phyloP scores from a whole-genome alignment of 2,888 invertebrate genomes.

The Cheilosia soror region DNA sequence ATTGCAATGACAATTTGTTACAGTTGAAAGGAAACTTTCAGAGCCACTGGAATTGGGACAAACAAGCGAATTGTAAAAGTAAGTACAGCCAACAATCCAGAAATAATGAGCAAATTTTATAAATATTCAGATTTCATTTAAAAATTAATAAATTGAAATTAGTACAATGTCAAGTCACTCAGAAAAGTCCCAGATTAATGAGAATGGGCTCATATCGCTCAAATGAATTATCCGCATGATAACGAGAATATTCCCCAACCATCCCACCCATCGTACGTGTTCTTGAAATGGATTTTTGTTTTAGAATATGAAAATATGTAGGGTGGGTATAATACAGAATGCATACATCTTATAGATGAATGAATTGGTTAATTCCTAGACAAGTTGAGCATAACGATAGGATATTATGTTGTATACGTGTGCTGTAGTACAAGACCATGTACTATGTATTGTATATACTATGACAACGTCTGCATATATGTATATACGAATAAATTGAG shows the following conservation, averaged over 20 bases:
- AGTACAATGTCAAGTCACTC: too few species aligned
- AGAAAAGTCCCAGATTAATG: not conserved
- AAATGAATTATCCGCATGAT: not conserved
- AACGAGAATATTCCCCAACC: not conserved
- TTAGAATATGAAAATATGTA: too few species aligned
- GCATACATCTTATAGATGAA: constrained; percentile 20
- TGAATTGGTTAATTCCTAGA: constrained; percentile 29
- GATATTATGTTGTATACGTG: constrained; percentile 8
- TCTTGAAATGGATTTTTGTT: constrained; percentile 1
- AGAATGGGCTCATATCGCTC: not conserved
- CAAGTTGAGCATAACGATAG: constrained; percentile 18
- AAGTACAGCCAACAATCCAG: too few species aligned
- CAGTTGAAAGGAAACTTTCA: too few species aligned
- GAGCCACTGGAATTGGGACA: too few species aligned
- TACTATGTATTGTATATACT: not conserved
- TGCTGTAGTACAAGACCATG: not conserved
- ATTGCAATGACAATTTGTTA: too few species aligned
- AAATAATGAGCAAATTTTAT: too few species aligned
- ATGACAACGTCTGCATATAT: constrained; percentile 2
- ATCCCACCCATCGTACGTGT: not conserved
- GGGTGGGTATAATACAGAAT: not conserved
- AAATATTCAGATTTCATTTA: too few species aligned
- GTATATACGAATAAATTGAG: constrained; percentile 50
- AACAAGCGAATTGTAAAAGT: too few species aligned
- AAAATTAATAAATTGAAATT: too few species aligned